A percentile compares a stretch with the other conserved stretches of the same genome.
phyloP scores from a whole-genome alignment of 2,797 vertebrate genomes.

The Echeneis naucrates region DNA sequence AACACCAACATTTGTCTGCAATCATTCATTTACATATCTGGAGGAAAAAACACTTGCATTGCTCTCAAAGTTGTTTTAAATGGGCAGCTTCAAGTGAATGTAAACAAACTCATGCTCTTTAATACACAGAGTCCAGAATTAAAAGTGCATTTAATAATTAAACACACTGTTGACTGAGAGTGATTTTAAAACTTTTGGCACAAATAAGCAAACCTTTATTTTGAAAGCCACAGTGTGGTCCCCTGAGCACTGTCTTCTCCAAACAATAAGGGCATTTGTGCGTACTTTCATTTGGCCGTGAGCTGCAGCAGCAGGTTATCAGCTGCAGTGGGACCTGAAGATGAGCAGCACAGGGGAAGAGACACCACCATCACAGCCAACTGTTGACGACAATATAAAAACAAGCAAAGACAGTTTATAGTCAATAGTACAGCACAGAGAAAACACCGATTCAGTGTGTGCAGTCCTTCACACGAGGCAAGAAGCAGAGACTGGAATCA shows the following conservation, averaged over 20 bases:
- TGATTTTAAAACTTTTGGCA: background rate
- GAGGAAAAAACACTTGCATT: no score
- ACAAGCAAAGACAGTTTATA: constrained; percentile 67
- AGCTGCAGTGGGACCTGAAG: constrained; percentile 32
- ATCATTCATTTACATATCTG: no score
- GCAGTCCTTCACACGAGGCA: constrained; percentile 11
- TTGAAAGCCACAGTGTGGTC: background rate
- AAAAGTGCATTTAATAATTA: background rate
- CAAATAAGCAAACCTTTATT: background rate
- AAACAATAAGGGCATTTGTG: background rate
- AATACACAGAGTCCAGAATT: background rate
- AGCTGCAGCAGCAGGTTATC: constrained; percentile 25
- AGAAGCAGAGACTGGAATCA: constrained; percentile 33
- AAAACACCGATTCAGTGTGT: constrained; percentile 9
- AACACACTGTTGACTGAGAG: background rate
- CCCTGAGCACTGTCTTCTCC: background rate
- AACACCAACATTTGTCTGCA: no score
- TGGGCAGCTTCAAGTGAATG: no score
- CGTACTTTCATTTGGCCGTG: background rate
- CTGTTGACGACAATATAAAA: constrained; percentile 63
- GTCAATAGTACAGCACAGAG: constrained; percentile 60
- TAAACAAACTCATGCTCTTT: background rate
- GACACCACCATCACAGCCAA: constrained; percentile 54
- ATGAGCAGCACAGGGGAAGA: constrained; percentile 39
- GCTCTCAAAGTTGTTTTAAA: no score